phyloP scores from a whole-genome alignment of 2,113 vertebrate species.

The Mesoclemmys tuberculata region DNA sequence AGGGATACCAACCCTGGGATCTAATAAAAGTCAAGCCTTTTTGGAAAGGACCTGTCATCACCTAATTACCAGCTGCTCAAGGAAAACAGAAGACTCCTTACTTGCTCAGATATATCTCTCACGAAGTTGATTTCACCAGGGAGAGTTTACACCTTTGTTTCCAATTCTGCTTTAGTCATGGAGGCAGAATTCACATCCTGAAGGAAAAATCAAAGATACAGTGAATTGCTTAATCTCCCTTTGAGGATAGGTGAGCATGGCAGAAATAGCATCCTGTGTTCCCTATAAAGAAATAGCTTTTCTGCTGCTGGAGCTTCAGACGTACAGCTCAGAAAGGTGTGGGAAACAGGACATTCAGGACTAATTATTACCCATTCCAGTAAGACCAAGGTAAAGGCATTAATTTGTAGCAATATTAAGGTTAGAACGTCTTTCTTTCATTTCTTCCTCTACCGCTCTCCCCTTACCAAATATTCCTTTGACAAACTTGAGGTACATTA shows the following conservation, averaged over 20 bases:
- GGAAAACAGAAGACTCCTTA: constrained; percentile 24
- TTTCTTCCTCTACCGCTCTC: too few relatives aligned
- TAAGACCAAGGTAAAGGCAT: background rate
- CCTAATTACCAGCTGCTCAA: accelerated
- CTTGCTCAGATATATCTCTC: constrained; percentile 68
- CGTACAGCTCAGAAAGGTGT: too few relatives aligned
- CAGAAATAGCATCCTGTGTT: accelerated
- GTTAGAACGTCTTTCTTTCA: too few relatives aligned
- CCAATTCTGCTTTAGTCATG: constrained; percentile 79
- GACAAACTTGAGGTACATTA: too few relatives aligned
- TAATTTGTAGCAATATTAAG: background rate
- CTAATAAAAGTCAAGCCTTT: background rate
- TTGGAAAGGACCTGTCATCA: background rate
- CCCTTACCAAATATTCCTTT: too few relatives aligned
- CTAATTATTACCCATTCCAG: too few relatives aligned
- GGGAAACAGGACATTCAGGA: too few relatives aligned
- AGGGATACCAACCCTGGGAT: background rate
- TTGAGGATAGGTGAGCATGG: background rate
- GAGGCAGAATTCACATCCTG: constrained; percentile 81
- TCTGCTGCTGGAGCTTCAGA: too few relatives aligned
- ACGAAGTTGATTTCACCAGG: constrained; percentile 75
- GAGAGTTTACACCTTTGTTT: constrained; percentile 70
- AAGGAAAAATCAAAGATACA: background rate
- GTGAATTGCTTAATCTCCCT: background rate
- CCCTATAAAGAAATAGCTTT: too few relatives aligned